phyloP scores from a whole-genome alignment of 2,797 vertebrate species.

The Hozukius guyotensis region DNA sequence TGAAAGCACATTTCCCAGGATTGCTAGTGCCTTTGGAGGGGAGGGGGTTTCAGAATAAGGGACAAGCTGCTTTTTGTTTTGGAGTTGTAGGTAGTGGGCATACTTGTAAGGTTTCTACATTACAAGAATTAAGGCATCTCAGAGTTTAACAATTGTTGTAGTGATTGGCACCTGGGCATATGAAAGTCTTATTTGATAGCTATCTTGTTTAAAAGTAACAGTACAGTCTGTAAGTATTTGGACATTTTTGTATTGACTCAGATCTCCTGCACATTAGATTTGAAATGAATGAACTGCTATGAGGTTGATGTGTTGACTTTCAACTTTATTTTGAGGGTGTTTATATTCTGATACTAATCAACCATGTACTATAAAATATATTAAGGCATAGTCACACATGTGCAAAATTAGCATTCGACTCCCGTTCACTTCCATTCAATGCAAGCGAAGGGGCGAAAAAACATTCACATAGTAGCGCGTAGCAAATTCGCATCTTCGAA shows the following conservation, averaged over 20 bases:
- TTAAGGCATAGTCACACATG: background rate
- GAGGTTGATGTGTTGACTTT: background rate
- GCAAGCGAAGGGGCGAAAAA: too few species aligned
- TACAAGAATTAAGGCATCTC: constrained; percentile 23
- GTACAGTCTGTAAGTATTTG: background rate
- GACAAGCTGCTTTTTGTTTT: constrained; percentile 78
- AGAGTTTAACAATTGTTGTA: constrained; percentile 8
- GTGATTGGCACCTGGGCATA: background rate
- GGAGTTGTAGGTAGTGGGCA: constrained; percentile 54
- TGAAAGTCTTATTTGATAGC: constrained; percentile 10
- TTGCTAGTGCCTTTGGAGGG: constrained; percentile 72
- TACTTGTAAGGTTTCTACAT: constrained; percentile 36
- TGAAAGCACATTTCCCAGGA: constrained; percentile 91
- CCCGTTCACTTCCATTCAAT: too few species aligned
- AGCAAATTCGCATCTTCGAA: too few species aligned
- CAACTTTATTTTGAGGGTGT: background rate
- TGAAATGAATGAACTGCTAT: background rate
- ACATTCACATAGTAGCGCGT: too few species aligned
- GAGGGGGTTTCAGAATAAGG: constrained; percentile 66
- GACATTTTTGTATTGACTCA: background rate
- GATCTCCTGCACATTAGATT: background rate
- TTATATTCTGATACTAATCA: background rate
- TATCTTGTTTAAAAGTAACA: constrained; percentile 6
- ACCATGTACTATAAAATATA: background rate
- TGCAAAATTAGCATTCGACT: too few species aligned